phyloP scores from a whole-genome alignment of 2,113 vertebrate species.

The Calidris pugnax region DNA sequence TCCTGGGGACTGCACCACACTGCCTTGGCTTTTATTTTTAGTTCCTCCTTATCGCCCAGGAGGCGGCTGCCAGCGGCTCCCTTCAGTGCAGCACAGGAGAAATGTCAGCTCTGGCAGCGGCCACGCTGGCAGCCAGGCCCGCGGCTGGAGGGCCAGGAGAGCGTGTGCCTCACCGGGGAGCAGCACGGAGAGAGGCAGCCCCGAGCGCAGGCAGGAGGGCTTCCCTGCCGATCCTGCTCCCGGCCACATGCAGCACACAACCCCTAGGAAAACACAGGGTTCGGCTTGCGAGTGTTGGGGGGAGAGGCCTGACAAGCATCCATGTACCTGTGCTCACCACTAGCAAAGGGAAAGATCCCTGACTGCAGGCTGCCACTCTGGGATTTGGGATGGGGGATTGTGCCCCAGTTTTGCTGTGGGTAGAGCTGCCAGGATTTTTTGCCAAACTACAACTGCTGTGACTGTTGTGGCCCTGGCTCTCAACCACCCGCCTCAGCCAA shows the following conservation, averaged over 20 bases:
- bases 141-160: not conserved
- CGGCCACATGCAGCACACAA: not conserved
- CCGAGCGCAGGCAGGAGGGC: not conserved
- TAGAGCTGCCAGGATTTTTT: not conserved
- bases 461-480: not conserved
- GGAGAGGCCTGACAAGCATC: not conserved
- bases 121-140: not conserved
- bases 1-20: not conserved
- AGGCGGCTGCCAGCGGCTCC: not conserved
- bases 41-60: not conserved
- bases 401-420: not conserved
- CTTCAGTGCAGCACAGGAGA: not conserved
- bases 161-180: fast-evolving
- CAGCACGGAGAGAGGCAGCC: not conserved
- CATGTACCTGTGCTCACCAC: not conserved
- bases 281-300: not conserved
- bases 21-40: not conserved
- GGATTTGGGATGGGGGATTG: not conserved
- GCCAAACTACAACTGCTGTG: not conserved
- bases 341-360: not conserved
- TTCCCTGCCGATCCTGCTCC: not conserved
- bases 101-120: not conserved
- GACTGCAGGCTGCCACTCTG: not conserved
- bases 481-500: not conserved
- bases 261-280: not conserved